These are phyloP conservation scores for Caenorhabditis auriculariae DNA, from an alignment of 2,888 invertebrate genomes.

Conservation along the genomic window DNA sequence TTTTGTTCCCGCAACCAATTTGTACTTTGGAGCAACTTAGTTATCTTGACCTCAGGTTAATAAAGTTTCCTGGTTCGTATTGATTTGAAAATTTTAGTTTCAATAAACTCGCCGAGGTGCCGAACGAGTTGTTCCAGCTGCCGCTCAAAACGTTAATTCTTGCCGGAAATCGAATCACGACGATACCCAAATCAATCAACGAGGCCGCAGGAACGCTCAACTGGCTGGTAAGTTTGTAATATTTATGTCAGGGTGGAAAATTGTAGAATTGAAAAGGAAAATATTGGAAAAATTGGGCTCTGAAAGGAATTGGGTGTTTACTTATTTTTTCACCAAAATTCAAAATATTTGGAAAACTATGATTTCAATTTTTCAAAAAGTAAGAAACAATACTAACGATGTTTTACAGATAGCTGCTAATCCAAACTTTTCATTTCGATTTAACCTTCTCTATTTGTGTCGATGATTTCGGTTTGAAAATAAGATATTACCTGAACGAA, in stretches of 20 bases:
- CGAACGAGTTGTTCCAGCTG: constrained; percentile 29
- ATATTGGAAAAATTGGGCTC: too few relatives aligned
- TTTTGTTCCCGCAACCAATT: constrained; percentile 27
- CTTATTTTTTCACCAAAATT: too few relatives aligned
- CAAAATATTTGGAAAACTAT: too few relatives aligned
- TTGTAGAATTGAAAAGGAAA: too few relatives aligned
- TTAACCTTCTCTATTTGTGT: too few relatives aligned
- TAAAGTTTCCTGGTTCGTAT: neutral
- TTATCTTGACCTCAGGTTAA: constrained; percentile 28
- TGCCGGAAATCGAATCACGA: constrained; percentile 21
- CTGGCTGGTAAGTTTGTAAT: constrained; percentile 21
- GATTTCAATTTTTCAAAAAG: too few relatives aligned
- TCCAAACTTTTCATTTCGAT: too few relatives aligned
- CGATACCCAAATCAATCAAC: constrained; percentile 22
- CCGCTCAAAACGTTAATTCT: constrained; percentile 24
- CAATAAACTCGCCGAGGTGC: constrained; percentile 26
- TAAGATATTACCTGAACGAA: too few relatives aligned
- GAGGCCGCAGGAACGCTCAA: constrained; percentile 22
- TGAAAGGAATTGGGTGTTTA: neutral
- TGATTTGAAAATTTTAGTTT: constrained; percentile 14
- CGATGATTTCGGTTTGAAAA: too few relatives aligned
- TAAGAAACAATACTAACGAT: too few relatives aligned
- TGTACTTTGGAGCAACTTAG: constrained; percentile 27
- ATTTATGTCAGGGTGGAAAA: too few relatives aligned
- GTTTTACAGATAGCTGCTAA: too few relatives aligned